Evolutionary conservation across 2,888 invertebrate species (phyloP), one percentile per base, ranked within the genome.

Genomic region (Aphrophora alni): DNA sequence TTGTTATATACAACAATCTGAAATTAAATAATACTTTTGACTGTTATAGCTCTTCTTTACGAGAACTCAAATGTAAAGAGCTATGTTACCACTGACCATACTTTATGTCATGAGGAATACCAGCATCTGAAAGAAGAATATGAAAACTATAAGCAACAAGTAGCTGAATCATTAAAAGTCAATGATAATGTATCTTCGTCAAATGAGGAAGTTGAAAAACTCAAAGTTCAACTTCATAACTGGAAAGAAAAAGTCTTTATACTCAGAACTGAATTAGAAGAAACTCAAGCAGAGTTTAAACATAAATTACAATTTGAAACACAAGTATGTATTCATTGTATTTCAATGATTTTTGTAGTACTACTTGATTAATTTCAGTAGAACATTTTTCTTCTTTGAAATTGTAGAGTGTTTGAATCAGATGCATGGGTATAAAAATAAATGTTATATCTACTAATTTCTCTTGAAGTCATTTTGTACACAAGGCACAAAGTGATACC

Each of bases 201-300:
- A 14, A 38, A 21, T n/a, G 78, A 75, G 68, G 81, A 83, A 81
- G 82, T 77, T 72, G 81, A 81, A 75, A 82, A 81, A 27, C 79
- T 81, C 59, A 82, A 78, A 24, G 74, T 73, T 4, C 92, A 95
- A 87, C 90, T 93, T 82, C 90, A 89, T 71, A 91, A 93, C 76
- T 87, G 95, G 80, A 92, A 93, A 85, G 93, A 94, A 83, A 93
- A 92, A 85, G 88, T 93, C 69, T 91, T 92, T 74, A 90, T 91
- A 0, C 89, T 93, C 7, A 92, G 90, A 83, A 88, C 90, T 81
- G 91, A 94, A 86, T 88, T 93, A 75, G 91, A 92, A 26, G 92
- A 92, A 82, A 92, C 92, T 83, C 93, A 93, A 85, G 89, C 90
- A 75, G 92, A 93, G 82, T 59, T 21, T 59, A 59, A 59, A 21